These are phyloP conservation scores for Torymus texanus DNA, from an alignment of 2,888 invertebrate genomes.

Conservation along the genomic window DNA sequence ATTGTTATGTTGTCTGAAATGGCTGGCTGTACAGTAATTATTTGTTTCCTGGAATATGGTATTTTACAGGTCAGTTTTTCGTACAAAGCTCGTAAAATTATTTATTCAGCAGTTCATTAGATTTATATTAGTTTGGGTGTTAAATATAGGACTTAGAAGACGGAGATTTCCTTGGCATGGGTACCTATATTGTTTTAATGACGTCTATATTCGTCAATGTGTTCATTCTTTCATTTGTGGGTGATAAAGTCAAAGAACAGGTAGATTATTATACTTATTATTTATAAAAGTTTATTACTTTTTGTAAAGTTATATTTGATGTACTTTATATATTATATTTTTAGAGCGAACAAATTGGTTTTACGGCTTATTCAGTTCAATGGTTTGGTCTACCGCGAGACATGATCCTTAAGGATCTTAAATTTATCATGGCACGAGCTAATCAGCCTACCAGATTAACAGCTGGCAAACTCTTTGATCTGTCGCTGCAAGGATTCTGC, in stretches of 20 bases:
- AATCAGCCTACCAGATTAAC: constrained; percentile 65
- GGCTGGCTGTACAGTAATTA: constrained; percentile 66
- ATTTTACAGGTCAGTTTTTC: constrained; percentile 60
- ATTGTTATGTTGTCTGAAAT: constrained; percentile 67
- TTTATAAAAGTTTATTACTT: not conserved
- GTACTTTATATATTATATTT: not conserved
- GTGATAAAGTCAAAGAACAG: constrained; percentile 66
- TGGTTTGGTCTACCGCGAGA: constrained; percentile 65
- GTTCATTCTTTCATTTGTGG: constrained; percentile 66
- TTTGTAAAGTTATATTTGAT: not conserved
- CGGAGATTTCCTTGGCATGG: constrained; percentile 60
- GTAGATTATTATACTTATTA: constrained; percentile 48
- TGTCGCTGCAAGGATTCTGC: constrained; percentile 67
- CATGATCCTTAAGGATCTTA: constrained; percentile 57
- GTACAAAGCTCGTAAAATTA: too few species aligned
- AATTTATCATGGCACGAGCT: constrained; percentile 64
- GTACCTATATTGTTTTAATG: constrained; percentile 65
- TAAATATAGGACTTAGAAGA: constrained; percentile 65
- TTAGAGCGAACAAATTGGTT: constrained; percentile 63
- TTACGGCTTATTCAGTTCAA: constrained; percentile 61
- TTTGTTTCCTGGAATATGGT: constrained; percentile 67
- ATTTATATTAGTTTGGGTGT: too few species aligned
- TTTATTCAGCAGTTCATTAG: too few species aligned
- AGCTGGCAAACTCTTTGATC: constrained; percentile 68
- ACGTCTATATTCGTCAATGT: constrained; percentile 67